Conservation (phyloP, 92 coral and sea anemone genomes). For the Anthopleura xanthogrammica region DNA sequence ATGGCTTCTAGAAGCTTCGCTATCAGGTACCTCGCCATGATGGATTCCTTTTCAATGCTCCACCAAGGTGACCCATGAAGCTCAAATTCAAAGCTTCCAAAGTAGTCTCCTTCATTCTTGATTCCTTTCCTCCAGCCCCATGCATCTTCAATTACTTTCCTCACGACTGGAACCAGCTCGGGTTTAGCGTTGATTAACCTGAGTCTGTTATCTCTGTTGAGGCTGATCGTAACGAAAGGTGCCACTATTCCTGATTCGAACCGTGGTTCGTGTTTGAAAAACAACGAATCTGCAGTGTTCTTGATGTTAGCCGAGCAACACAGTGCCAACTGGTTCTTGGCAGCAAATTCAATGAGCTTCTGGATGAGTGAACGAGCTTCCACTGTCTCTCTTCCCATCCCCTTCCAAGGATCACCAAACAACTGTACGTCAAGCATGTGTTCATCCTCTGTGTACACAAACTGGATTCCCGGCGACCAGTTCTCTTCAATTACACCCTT, state of each 20-base stretch:
- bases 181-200: slow-evolving; percentile 56
- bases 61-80: slow-evolving; percentile 77
- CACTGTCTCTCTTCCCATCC: slow-evolving; percentile 38
- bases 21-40: slow-evolving; percentile 59
- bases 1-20: slow-evolving; percentile 69
- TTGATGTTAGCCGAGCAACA: slow-evolving; percentile 45
- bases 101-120: slow-evolving; percentile 39
- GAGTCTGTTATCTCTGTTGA: slow-evolving; percentile 47
- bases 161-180: slow-evolving; percentile 39
- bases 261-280: slow-evolving; percentile 59
- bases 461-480: slow-evolving; percentile 64
- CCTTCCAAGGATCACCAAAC: slow-evolving; percentile 65
- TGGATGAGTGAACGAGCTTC: slow-evolving; percentile 46
- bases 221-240: slow-evolving; percentile 47
- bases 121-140: slow-evolving; percentile 56
- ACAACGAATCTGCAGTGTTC: slow-evolving; percentile 50
- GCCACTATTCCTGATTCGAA: slow-evolving; percentile 24
- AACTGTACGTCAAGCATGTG: slow-evolving; percentile 44
- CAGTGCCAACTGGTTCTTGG: slow-evolving; percentile 41
- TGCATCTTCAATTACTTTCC: slow-evolving; percentile 25
- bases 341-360: slow-evolving; percentile 33
- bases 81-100: slow-evolving; percentile 70
- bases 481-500: slow-evolving; percentile 37
- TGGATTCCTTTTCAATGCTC: slow-evolving; percentile 60
- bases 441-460: slow-evolving; percentile 19